A percentile compares a stretch with the other conserved stretches of the same genome.
Evolutionary conservation across 2,113 vertebrate genomes (phyloP).

Genomic region (Mus musculus): GRCm39 chr5:17917501-17918000

Average conservation of each 20-base stretch:
- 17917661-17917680: neutral
- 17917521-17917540: neutral
- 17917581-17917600: neutral
- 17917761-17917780: neutral
- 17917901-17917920: constrained; percentile 61
- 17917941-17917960: constrained; percentile 48
- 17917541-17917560: neutral
- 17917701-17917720: neutral
- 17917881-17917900: constrained; percentile 17
- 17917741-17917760: neutral
- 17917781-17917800: neutral
- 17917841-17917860: neutral
- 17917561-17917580: neutral
- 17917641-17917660: neutral
- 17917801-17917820: constrained; percentile 16
- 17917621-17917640: neutral
- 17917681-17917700: neutral
- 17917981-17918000: constrained; percentile 33
- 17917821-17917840: neutral
- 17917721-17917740: constrained; percentile 8
- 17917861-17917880: constrained; percentile 57
- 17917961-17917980: constrained; percentile 51
- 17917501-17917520: neutral
- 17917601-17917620: neutral
- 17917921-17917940: constrained; percentile 48